Conservation (phyloP, 2,888 invertebrate species). For the Pseudolycoriella hygida region DNA sequence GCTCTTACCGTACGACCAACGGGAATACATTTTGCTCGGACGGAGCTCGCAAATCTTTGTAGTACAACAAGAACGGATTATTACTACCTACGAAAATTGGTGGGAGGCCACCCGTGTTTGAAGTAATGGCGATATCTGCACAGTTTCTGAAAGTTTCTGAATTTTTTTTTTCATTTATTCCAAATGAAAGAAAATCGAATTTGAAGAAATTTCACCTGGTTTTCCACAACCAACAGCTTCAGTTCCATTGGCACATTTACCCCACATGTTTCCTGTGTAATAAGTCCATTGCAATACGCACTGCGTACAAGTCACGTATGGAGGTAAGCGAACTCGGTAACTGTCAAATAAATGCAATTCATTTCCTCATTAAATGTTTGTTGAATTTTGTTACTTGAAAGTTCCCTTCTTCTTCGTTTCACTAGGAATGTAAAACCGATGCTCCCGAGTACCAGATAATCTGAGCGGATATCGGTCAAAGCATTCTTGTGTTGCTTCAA, state of each 20-base stretch:
- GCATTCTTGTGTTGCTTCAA: slow-evolving; percentile 65
- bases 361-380: too few relatives aligned
- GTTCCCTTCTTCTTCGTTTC: slow-evolving; percentile 50
- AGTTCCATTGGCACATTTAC: slow-evolving; percentile 67
- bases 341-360: slow-evolving; percentile 17
- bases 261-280: slow-evolving; percentile 86
- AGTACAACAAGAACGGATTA: slow-evolving; percentile 57
- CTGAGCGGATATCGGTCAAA: slow-evolving; percentile 64
- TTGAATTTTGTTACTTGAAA: slow-evolving; percentile 45
- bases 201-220: too few relatives aligned
- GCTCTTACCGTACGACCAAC: slow-evolving; percentile 54
- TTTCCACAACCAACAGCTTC: slow-evolving; percentile 79
- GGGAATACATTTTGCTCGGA: slow-evolving; percentile 49
- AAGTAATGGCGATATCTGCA: slow-evolving; percentile 68
- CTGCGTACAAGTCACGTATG: slow-evolving; percentile 69
- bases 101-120: slow-evolving; percentile 55
- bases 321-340: slow-evolving; percentile 61
- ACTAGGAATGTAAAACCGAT: slow-evolving; percentile 50
- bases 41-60: slow-evolving; percentile 46
- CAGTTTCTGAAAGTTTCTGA: slow-evolving; percentile 78
- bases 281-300: slow-evolving; percentile 91
- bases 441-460: slow-evolving; percentile 52
- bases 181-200: not conserved
- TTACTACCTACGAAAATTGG: slow-evolving; percentile 46
- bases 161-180: too few relatives aligned